Percentiles rank a stretch among this genome's conserved stretches.
phyloP scores from a whole-genome alignment of 1,140 invertebrate species.

The Sinonovacula constricta region DNA sequence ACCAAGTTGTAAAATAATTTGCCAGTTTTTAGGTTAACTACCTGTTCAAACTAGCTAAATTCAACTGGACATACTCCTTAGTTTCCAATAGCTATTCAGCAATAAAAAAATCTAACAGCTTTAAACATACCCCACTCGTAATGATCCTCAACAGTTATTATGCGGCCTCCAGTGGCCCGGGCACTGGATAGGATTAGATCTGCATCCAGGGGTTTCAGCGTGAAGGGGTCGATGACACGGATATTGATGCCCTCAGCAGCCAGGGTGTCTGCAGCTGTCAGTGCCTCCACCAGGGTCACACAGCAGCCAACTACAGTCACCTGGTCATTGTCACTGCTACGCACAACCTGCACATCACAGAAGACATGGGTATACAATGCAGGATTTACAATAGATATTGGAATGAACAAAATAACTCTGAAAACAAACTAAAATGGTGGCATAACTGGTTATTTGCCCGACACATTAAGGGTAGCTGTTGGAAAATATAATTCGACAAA shows the following conservation, averaged over 20 bases:
- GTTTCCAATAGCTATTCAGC: too few species aligned
- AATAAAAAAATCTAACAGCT: too few species aligned
- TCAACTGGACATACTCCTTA: too few species aligned
- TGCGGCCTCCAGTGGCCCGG: constrained; percentile 86
- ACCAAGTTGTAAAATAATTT: too few species aligned
- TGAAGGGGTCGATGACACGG: constrained; percentile 95
- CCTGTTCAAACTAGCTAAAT: too few species aligned
- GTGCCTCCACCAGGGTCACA: constrained; percentile 94
- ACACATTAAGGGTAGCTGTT: too few species aligned
- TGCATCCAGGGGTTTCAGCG: constrained; percentile 96
- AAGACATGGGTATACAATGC: not conserved
- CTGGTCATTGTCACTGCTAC: constrained; percentile 82
- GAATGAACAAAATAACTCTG: too few species aligned
- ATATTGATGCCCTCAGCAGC: constrained; percentile 83
- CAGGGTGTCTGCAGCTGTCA: constrained; percentile 90
- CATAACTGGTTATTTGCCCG: too few species aligned
- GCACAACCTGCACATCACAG: constrained; percentile 14
- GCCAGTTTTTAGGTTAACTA: too few species aligned
- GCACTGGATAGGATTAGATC: constrained; percentile 89
- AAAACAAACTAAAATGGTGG: too few species aligned
- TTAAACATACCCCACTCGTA: constrained; percentile 81
- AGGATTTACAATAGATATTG: too few species aligned
- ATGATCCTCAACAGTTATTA: constrained; percentile 98
- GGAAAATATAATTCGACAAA: too few species aligned
- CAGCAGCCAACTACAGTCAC: constrained; percentile 94